Conservation (phyloP, 2,113 vertebrate species). For the Candoia aspera region DNA sequence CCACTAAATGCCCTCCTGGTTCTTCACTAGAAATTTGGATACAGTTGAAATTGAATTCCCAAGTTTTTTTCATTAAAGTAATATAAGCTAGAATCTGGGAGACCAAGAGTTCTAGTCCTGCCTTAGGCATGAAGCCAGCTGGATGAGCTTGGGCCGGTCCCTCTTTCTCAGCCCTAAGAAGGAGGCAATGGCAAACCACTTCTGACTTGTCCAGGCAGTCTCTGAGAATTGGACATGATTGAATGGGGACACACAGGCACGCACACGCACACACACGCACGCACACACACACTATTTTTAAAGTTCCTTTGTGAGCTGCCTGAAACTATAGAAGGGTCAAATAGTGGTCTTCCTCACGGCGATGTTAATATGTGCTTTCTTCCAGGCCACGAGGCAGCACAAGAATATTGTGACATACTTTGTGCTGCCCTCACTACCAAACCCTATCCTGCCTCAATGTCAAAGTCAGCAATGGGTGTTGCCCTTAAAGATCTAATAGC, state of each 20-base stretch:
- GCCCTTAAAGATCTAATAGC: neutral
- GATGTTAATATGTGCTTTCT: neutral
- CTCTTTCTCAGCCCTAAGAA: too few species aligned
- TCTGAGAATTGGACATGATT: too few species aligned
- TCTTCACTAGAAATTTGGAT: neutral
- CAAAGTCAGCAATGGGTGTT: neutral
- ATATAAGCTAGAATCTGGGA: too few species aligned
- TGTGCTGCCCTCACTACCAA: neutral
- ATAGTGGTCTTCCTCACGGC: neutral
- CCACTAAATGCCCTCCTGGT: neutral
- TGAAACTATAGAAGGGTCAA: neutral
- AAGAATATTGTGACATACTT: neutral
- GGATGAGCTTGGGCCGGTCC: too few species aligned
- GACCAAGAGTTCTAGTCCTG: too few species aligned
- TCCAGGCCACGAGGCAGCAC: neutral
- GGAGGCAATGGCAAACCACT: too few species aligned
- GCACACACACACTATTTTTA: too few species aligned
- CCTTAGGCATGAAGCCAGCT: too few species aligned
- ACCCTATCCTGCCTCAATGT: neutral
- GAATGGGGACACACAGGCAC: too few species aligned
- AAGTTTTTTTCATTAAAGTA: neutral
- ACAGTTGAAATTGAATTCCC: neutral
- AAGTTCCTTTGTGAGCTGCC: neutral
- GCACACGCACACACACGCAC: too few species aligned
- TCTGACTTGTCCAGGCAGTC: too few species aligned